Conservation (phyloP, 2,113 vertebrate genomes). For the Redunca redunca region DNA sequence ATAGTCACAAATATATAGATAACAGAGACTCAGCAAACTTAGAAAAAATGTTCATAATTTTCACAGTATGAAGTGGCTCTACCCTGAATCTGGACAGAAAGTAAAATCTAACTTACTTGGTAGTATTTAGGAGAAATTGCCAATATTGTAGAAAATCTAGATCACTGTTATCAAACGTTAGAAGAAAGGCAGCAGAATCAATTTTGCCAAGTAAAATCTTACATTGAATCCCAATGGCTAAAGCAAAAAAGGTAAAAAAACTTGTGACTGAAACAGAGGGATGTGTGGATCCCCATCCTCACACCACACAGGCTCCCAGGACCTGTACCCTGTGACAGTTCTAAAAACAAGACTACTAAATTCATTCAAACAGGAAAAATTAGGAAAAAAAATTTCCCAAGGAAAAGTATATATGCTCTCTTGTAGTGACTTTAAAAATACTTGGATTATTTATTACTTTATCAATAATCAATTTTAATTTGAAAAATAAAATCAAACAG, state of each 20-base stretch:
- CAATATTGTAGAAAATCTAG: conserved; percentile 67
- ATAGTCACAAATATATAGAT: conserved; percentile 55
- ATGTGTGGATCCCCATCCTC: not conserved
- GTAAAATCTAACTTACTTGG: conserved; percentile 63
- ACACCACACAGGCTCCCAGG: not conserved
- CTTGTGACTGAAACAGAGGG: not conserved
- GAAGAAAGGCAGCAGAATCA: conserved; percentile 51
- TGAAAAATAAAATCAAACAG: conserved; percentile 20
- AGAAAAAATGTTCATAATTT: conserved; percentile 70
- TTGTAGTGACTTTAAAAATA: not conserved
- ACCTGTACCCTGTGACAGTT: not conserved
- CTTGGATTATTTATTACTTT: not conserved
- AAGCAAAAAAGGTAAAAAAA: conserved; percentile 53
- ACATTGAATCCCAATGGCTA: conserved; percentile 53
- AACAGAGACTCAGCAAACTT: conserved; percentile 55
- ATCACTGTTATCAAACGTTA: conserved; percentile 70
- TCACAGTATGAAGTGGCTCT: conserved; percentile 65
- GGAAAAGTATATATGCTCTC: not conserved
- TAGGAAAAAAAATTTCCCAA: not conserved
- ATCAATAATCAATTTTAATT: conserved; percentile 19
- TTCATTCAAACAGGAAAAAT: not conserved
- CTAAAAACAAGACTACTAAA: not conserved
- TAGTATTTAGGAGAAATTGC: conserved; percentile 68
- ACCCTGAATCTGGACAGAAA: conserved; percentile 66
- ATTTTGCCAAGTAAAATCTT: conserved; percentile 62